Evolutionary conservation across 2,888 invertebrate genomes (phyloP), one percentile per base, ranked within the genome.

Genomic region (Tridacna crocea): DNA sequence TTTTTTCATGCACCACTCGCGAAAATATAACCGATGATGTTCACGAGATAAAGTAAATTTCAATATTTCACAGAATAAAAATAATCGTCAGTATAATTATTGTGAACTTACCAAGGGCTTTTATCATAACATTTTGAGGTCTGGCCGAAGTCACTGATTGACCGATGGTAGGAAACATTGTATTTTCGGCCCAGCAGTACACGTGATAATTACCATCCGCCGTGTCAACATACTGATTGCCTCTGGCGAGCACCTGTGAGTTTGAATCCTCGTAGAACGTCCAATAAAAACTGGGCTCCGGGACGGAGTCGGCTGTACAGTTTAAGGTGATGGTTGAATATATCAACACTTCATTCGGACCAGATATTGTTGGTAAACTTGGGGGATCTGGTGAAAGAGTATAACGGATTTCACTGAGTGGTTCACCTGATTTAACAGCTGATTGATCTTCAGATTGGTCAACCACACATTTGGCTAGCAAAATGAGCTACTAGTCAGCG

Each of bases 121-220:
- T 66, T 15, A 66, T 66, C 46, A 36, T 19, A 19, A 46, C 46
- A 19, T 46, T 66, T 19, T 46, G 66, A 3, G 27, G 19, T n/a
- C 46, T 36, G 11, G 66, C 66, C 19, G 36, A 13, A 17, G 46
- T 66, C 46, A 66, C 66, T 10, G 66, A 46, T 15, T 17, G 3
- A 10, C 46, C 66, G n/a, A 19, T 26, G 13, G 66, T 46, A 27
- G 66, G 66, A 46, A 66, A 66, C 66, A 66, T 66, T 13, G 66
- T 46, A 46, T 66, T 66, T 46, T 46, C 66, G 12, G 27, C 66
- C 66, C 66, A 66, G n/a, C 66, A 66, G n/a, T 66, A 66, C 19
- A 66, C 15, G n/a, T 66, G 36, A 36, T 46, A 36, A 66, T 46
- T 46, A 15, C 26, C n/a, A 15, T 46, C n/a, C 10, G 47, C 36